Evolutionary conservation across 2,888 invertebrate genomes (phyloP).

Genomic region (Apamea monoglypha): DNA sequence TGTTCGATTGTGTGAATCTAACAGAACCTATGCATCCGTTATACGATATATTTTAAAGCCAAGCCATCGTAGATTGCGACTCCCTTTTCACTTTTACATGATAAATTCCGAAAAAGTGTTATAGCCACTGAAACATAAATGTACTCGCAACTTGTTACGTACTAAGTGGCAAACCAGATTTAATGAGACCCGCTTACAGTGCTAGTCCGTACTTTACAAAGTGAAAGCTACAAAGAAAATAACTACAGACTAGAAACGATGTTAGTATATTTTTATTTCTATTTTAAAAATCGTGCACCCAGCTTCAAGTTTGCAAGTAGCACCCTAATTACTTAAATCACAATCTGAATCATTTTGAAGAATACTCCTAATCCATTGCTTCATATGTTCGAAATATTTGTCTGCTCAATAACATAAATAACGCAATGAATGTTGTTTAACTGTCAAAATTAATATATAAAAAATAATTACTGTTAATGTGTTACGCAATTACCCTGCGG

Average conservation of each 20-base stretch:
- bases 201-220: conserved; percentile 25
- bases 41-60: background rate
- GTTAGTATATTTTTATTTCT: conserved; percentile 6
- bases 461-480: background rate
- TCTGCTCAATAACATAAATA: background rate
- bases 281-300: conserved; percentile 11
- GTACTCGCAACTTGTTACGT: conserved; percentile 36
- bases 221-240: conserved; percentile 35
- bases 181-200: conserved; percentile 56
- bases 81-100: conserved; percentile 1
- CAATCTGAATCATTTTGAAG: background rate
- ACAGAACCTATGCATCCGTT: background rate
- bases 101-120: conserved; percentile 34
- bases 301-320: background rate
- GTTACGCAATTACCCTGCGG: too few species aligned
- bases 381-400: background rate
- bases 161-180: conserved; percentile 53
- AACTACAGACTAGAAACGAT: conserved; percentile 7
- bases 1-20: background rate
- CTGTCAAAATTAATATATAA: too few species aligned
- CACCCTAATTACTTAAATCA: background rate
- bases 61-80: background rate
- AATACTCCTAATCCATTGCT: background rate
- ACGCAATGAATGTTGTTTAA: background rate
- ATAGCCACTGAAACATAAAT: conserved; percentile 40